Conservation (phyloP, 2,888 invertebrate species). For the Ypsolopha sequella region DNA sequence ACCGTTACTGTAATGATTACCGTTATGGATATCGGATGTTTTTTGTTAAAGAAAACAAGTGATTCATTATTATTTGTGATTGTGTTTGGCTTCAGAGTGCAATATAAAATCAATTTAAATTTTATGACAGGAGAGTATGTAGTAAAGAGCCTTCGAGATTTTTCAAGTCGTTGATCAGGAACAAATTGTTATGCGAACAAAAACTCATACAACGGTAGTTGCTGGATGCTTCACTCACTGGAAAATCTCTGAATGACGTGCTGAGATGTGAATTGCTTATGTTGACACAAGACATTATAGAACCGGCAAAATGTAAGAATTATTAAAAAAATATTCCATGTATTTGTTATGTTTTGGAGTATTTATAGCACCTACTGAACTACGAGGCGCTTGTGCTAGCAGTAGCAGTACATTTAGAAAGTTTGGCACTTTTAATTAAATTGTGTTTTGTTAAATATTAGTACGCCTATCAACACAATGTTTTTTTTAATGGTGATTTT, state of each 20-base stretch:
- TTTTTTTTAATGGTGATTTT: too few species aligned
- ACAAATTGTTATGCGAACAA: constrained; percentile 49
- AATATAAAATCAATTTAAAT: constrained; percentile 47
- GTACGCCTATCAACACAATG: too few species aligned
- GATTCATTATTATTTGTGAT: constrained; percentile 22
- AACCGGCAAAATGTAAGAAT: constrained; percentile 6
- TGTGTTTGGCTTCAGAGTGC: constrained; percentile 41
- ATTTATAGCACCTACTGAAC: too few species aligned
- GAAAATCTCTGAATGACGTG: constrained; percentile 37
- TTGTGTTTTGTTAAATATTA: too few species aligned
- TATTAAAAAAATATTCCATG: too few species aligned
- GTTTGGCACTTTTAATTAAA: too few species aligned
- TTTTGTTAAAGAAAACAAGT: background rate
- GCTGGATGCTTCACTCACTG: constrained; percentile 32
- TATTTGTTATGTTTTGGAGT: too few species aligned
- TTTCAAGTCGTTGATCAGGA: constrained; percentile 55
- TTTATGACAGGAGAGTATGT: constrained; percentile 58
- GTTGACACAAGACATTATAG: background rate
- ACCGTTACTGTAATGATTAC: background rate
- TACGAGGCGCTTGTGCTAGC: too few species aligned
- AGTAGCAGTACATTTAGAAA: too few species aligned
- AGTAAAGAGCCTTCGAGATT: constrained; percentile 36
- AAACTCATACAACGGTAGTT: constrained; percentile 38
- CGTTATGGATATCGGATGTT: background rate
- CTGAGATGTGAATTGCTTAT: background rate